Conservation (phyloP, 2,113 vertebrate species). For the Ardeotis arabs region DNA sequence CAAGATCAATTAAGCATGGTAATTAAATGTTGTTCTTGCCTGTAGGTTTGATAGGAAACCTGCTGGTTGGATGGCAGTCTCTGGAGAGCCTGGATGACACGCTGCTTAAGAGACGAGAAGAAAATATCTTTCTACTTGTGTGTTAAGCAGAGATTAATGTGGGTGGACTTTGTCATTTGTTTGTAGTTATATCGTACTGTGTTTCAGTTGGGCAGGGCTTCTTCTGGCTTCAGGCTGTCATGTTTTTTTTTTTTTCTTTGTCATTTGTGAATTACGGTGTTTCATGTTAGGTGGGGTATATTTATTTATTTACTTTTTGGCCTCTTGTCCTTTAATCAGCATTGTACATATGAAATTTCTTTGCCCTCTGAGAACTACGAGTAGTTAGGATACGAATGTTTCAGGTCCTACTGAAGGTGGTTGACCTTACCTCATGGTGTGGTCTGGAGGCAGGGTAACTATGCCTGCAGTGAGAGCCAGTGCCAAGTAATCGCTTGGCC, state of each 20-base stretch:
- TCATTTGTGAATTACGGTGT: background rate
- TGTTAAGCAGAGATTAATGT: constrained; percentile 27
- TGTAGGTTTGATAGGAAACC: constrained; percentile 27
- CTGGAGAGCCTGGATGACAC: background rate
- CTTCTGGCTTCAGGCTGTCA: background rate
- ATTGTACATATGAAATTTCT: background rate
- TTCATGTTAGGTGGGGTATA: background rate
- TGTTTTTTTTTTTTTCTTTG: background rate
- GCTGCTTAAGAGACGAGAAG: constrained; percentile 5
- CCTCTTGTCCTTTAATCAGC: constrained; percentile 49
- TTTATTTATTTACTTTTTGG: constrained; percentile 52
- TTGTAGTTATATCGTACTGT: background rate
- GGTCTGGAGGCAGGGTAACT: background rate
- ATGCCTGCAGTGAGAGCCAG: background rate
- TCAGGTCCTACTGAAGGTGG: background rate
- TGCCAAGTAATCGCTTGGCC: background rate
- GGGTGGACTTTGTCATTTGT: constrained; percentile 25
- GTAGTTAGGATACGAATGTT: background rate
- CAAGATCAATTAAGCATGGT: constrained; percentile 56
- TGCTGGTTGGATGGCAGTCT: constrained; percentile 28
- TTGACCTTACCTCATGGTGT: background rate
- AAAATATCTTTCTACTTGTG: constrained; percentile 1
- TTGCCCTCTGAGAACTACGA: background rate
- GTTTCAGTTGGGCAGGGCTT: background rate
- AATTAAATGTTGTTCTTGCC: constrained; percentile 53